Evolutionary conservation across 2,797 vertebrate species (phyloP).

Genomic region (Dallia pectoralis): DNA sequence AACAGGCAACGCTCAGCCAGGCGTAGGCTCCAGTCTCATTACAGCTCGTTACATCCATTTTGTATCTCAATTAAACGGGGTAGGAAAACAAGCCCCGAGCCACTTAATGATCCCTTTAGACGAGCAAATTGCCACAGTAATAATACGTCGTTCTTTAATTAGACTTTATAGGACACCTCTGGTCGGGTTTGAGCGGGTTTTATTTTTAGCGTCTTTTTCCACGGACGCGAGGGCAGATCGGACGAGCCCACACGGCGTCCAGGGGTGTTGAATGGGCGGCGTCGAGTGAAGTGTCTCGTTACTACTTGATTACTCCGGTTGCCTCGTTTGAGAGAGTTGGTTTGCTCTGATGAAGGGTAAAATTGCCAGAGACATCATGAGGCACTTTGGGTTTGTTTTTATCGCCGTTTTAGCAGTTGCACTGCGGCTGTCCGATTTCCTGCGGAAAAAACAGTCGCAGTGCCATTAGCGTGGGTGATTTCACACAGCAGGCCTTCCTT

Average conservation of each 20-base stretch:
- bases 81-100: slow-evolving; percentile 40
- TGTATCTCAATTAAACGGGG: slow-evolving; percentile 65
- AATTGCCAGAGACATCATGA: slow-evolving; percentile 75
- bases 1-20: slow-evolving; percentile 54
- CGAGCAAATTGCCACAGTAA: slow-evolving; percentile 72
- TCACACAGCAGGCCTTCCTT: slow-evolving; percentile 77
- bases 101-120: slow-evolving; percentile 65
- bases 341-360: slow-evolving; percentile 50
- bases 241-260: slow-evolving; percentile 23
- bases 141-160: slow-evolving; percentile 73
- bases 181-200: slow-evolving; percentile 38
- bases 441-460: slow-evolving; percentile 79
- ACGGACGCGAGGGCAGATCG: slow-evolving; percentile 35
- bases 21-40: slow-evolving; percentile 56
- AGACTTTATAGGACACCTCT: slow-evolving; percentile 66
- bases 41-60: slow-evolving; percentile 69
- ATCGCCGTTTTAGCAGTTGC: slow-evolving; percentile 79
- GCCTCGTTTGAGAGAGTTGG: slow-evolving; percentile 49
- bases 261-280: slow-evolving; percentile 45
- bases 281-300: slow-evolving; percentile 42
- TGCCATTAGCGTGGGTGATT: slow-evolving; percentile 78
- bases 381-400: slow-evolving; percentile 76
- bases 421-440: slow-evolving; percentile 78
- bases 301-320: slow-evolving; percentile 55
- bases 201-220: slow-evolving; percentile 60